Evolutionary conservation across 2,797 vertebrate genomes (phyloP).

Genomic region (Arnoldichthys spilopterus): DNA sequence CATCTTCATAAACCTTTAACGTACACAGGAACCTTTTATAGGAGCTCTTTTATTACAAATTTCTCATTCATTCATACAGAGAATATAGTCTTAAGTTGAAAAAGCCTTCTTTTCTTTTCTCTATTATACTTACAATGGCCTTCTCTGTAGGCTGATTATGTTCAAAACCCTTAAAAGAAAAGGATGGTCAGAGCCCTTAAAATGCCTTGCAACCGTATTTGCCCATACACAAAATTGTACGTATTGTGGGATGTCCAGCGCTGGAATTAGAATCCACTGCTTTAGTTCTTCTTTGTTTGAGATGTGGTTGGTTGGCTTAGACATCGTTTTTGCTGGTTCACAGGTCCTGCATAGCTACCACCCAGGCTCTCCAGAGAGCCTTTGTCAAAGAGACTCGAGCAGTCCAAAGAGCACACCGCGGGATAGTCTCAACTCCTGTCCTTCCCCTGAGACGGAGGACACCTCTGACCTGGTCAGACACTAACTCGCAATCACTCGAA

Average conservation of each 20-base stretch:
- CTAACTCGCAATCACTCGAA: not conserved
- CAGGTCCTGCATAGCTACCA: constrained; percentile 71
- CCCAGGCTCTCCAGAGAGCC: constrained; percentile 67
- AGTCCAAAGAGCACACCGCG: constrained; percentile 78
- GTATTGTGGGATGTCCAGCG: not conserved
- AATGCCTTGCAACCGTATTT: no score
- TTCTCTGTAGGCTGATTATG: no score
- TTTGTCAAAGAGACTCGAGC: constrained; percentile 67
- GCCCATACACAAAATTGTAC: not conserved
- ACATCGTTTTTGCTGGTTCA: constrained; percentile 10
- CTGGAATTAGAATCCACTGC: not conserved
- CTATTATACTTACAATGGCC: no score
- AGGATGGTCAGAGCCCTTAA: no score
- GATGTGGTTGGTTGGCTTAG: not conserved
- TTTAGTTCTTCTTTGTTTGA: not conserved
- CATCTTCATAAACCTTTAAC: no score
- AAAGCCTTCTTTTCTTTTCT: no score
- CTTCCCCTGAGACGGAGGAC: constrained; percentile 77
- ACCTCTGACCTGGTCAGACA: constrained; percentile 74
- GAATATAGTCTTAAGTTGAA: no score
- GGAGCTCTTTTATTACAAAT: no score
- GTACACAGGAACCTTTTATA: no score
- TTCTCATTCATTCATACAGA: no score
- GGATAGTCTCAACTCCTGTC: constrained; percentile 79
- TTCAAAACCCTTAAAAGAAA: no score